Evolutionary conservation across 2,888 invertebrate genomes (phyloP), one percentile per base, ranked within the genome.

Genomic region (Aradus depressus): DNA sequence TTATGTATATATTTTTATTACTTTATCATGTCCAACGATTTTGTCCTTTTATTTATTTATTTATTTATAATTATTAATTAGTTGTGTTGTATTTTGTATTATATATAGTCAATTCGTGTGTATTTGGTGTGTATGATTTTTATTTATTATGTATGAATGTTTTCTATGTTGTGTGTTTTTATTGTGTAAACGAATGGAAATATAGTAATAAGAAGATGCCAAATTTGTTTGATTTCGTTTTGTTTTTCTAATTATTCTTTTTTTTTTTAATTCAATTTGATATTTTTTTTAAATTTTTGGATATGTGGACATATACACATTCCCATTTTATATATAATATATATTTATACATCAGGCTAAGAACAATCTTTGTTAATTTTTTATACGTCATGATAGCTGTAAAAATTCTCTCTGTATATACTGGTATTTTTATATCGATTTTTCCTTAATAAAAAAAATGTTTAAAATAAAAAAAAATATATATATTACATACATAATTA

Each of bases 141-240:
- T 57, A 54, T 57, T 57, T 54, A 54, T 55, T 58, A 50, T 45
- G 44, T 49, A 31, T 50, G 56, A 52, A 58, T 54, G 55, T 43
- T 23, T 28, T 25, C 21, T 22, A 16, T 23, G 28, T 22, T 18
- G 16, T 25, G 25, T 26, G 38, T 35, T 18, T 21, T n/a, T 44
- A 34, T 18, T 37, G 12, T 1, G n/a, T 47, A 47, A 14, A 26
- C 23, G 23, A 38, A n/a, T 38, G 25, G 18, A 23, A n/a, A 37
- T 14, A 47, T 47, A 37, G 37, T 23, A 35, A 19, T 43, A 41
- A 35, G 32, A 51, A 39, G 32, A 45, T 39, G 51, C 51, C 51
- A 51, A 45, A 51, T 51, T 51, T 41, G 49, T 49, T 49, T 41
- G 41, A 41, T 35, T 45, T 47, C 38, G 37, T 47, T 47, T n/a